These are phyloP conservation scores for Drosophila pectinifera DNA, from an alignment of 1,140 invertebrate genomes.

Conservation along the genomic window DNA sequence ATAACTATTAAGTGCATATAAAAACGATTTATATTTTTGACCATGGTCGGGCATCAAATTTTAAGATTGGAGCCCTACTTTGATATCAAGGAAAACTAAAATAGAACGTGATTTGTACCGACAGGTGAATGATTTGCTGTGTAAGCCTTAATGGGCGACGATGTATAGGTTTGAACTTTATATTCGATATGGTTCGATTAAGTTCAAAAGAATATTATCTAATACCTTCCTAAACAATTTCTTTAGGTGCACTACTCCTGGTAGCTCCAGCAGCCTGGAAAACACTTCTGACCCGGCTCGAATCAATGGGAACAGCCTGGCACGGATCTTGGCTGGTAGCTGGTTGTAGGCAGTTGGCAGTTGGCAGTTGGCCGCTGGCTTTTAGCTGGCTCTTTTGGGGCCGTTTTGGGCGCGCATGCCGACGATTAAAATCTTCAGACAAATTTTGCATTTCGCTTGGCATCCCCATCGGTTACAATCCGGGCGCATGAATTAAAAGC, in stretches of 20 bases:
- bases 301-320: conserved; percentile 72
- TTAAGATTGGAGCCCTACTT: no score
- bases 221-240: no score
- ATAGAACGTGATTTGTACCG: no score
- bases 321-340: conserved; percentile 51
- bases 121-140: no score
- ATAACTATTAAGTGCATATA: no score
- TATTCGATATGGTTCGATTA: no score
- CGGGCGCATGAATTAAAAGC: conserved; percentile 74
- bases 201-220: no score
- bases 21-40: no score
- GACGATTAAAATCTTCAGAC: conserved; percentile 83
- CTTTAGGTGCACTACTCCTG: conserved; percentile 2
- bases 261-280: conserved; percentile 65
- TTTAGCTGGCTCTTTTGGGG: conserved; percentile 51
- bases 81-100: no score
- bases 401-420: conserved; percentile 79
- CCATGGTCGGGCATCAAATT: no score
- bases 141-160: no score
- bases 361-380: conserved; percentile 14
- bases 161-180: no score
- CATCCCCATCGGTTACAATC: conserved; percentile 65
- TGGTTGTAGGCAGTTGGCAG: conserved; percentile 13
- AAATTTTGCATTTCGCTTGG: conserved; percentile 82
- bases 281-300: conserved; percentile 55